Percentiles rank a stretch among this genome's conserved stretches.
Conservation (phyloP, 1,140 invertebrate genomes). For the Lineus longissimus region DNA sequence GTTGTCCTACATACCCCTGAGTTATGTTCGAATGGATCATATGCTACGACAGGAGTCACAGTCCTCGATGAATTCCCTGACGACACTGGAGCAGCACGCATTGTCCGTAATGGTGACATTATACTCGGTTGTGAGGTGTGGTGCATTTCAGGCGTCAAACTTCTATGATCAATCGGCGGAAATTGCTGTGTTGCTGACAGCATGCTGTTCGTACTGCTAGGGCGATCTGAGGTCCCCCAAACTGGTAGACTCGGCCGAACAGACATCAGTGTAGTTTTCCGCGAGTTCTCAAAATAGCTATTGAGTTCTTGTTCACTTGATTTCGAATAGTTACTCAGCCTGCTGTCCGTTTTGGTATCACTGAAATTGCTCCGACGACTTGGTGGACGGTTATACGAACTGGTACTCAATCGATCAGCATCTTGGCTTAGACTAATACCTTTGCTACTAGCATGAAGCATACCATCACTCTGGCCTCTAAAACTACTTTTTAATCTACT, state of each 20-base stretch:
- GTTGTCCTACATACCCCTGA: not conserved
- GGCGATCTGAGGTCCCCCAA: not conserved
- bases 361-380: no score
- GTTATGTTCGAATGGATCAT: not conserved
- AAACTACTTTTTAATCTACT: slow-evolving; percentile 28
- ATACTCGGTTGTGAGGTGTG: not conserved
- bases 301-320: not conserved
- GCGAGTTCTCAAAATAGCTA: not conserved
- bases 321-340: no score
- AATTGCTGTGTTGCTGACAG: not conserved
- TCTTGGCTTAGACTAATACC: not conserved
- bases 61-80: not conserved
- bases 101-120: not conserved
- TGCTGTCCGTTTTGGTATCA: no score
- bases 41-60: not conserved
- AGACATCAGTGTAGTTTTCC: not conserved
- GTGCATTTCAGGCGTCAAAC: not conserved
- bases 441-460: not conserved
- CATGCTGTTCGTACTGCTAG: not conserved
- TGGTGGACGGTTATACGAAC: no score
- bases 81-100: not conserved
- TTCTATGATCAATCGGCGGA: slow-evolving; percentile 1
- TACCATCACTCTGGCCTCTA: slow-evolving; percentile 21
- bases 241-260: not conserved
- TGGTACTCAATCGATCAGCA: no score